A percentile compares a stretch with the other conserved stretches of the same genome.
Evolutionary conservation across 2,797 vertebrate genomes (phyloP).

Genomic region (Microcaecilia unicolor): DNA sequence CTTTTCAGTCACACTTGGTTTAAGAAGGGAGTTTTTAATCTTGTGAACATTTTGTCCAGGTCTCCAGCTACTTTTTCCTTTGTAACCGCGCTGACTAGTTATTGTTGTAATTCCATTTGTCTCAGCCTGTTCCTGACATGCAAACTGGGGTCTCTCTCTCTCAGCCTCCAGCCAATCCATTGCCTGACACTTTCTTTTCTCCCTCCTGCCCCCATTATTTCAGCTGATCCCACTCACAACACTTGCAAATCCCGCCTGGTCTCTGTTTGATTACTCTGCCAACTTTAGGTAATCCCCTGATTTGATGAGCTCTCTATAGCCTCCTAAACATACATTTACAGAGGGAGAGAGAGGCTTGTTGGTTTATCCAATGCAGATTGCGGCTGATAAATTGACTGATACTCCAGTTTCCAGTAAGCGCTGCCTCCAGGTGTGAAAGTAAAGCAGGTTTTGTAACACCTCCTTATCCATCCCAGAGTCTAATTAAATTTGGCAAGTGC

Average conservation of each 20-base stretch:
- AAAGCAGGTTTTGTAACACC: background rate
- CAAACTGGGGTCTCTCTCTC: conserved; percentile 6
- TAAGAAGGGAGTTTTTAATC: conserved; percentile 63
- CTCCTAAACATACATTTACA: conserved; percentile 58
- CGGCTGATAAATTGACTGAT: conserved; percentile 36
- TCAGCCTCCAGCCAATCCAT: conserved; percentile 54
- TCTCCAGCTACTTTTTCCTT: conserved; percentile 48
- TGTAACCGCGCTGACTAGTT: conserved; percentile 60
- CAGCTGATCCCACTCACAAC: conserved; percentile 64
- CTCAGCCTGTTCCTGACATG: conserved; percentile 41
- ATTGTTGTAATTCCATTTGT: conserved; percentile 47
- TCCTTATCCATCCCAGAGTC: conserved; percentile 21
- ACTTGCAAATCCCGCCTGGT: conserved; percentile 80
- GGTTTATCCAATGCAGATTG: conserved; percentile 58
- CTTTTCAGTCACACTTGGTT: conserved; percentile 62
- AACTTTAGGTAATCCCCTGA: conserved; percentile 84
- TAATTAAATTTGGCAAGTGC: conserved; percentile 43
- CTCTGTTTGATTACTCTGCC: conserved; percentile 90
- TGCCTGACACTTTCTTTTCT: conserved; percentile 60
- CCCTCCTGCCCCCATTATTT: conserved; percentile 68
- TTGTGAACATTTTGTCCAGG: conserved; percentile 54
- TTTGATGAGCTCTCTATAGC: conserved; percentile 81
- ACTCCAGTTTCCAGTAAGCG: conserved; percentile 11
- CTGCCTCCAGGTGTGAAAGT: conserved; percentile 36
- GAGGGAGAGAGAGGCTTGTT: conserved; percentile 50